Evolutionary conservation across 2,888 invertebrate species (phyloP).

Genomic region (Lottia gigantea): DNA sequence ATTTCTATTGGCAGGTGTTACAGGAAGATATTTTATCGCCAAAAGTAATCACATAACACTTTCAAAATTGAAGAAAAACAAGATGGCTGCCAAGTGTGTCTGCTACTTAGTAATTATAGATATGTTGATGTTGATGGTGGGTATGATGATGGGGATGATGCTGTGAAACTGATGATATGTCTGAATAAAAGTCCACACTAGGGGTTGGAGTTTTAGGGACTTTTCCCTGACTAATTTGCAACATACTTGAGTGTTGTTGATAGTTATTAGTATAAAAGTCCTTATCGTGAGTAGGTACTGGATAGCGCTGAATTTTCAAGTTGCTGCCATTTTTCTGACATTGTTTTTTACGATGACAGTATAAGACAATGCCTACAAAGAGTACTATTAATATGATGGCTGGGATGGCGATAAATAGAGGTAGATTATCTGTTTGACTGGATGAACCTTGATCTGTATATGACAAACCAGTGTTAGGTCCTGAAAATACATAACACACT

Average conservation of each 20-base stretch:
- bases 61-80: too few species aligned
- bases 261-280: conserved; percentile 30
- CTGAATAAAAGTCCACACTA: conserved; percentile 56
- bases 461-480: conserved; percentile 14
- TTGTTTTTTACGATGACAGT: conserved; percentile 41
- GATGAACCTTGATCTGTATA: conserved; percentile 20
- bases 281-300: conserved; percentile 42
- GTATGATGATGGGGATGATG: conserved; percentile 48
- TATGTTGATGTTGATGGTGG: conserved; percentile 27
- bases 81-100: neutral
- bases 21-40: too few species aligned
- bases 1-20: too few species aligned
- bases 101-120: conserved; percentile 8
- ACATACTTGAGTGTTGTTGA: conserved; percentile 28
- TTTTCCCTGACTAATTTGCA: conserved; percentile 42
- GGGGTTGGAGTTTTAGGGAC: conserved; percentile 48
- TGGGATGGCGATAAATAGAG: conserved; percentile 60
- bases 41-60: too few species aligned
- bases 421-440: conserved; percentile 43
- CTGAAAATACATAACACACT: neutral
- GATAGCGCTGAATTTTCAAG: conserved; percentile 31
- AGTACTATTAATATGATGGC: conserved; percentile 51
- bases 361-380: conserved; percentile 46
- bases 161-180: conserved; percentile 59
- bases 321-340: conserved; percentile 29